These are phyloP conservation scores for Adelognathus sp. DNA, from an alignment of 2,888 invertebrate genomes.

Conservation along the genomic window DNA sequence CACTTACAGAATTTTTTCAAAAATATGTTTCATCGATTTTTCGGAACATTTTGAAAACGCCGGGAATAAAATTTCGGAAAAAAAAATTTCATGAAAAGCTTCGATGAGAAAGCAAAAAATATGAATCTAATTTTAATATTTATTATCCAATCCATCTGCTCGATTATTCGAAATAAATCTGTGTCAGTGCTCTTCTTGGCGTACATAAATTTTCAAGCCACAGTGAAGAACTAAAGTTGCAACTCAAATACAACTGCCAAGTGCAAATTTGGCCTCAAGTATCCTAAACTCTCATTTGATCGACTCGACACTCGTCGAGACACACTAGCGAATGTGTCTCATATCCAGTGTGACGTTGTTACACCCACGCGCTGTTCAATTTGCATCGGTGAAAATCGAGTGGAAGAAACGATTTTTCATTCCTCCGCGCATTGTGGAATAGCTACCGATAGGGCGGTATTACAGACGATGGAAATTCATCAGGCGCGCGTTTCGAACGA, in stretches of 20 bases:
- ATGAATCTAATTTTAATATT: no score
- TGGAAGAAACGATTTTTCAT: constrained; percentile 56
- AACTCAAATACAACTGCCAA: neutral
- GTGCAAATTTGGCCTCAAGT: neutral
- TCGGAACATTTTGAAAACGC: no score
- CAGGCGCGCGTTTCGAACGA: constrained; percentile 49
- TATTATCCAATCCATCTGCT: no score
- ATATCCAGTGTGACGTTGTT: neutral
- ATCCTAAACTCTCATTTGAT: neutral
- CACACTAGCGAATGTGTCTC: neutral
- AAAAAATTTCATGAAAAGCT: no score
- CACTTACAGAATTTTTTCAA: no score
- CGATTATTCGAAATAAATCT: no score
- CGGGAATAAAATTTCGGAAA: no score
- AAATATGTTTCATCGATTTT: no score
- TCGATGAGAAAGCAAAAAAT: no score
- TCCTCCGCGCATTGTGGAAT: constrained; percentile 13
- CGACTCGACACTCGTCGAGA: constrained; percentile 15
- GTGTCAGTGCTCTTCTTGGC: no score
- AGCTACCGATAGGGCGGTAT: constrained; percentile 37
- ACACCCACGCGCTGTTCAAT: neutral
- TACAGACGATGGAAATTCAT: constrained; percentile 50
- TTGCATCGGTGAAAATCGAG: constrained; percentile 48
- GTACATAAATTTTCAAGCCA: no score
- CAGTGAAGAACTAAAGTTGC: no score